Percentiles rank a stretch among this genome's conserved stretches.
phyloP scores from a whole-genome alignment of 2,888 invertebrate genomes.

The Adelphocoris suturalis region DNA sequence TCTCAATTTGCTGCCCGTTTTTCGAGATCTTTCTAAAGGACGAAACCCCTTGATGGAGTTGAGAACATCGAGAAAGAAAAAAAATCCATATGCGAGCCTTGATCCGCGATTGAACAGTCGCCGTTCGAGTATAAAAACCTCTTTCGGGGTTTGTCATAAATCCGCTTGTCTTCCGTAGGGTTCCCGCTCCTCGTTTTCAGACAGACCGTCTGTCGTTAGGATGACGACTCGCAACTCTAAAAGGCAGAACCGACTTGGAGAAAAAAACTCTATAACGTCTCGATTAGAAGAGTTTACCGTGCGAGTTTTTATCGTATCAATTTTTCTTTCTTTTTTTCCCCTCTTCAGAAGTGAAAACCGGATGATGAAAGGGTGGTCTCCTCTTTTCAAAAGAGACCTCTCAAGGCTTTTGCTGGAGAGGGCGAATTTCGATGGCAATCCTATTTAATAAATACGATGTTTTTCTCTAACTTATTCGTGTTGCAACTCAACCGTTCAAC shows the following conservation, averaged over 20 bases:
- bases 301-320: not conserved
- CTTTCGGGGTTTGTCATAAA: conserved; percentile 38
- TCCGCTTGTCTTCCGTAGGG: conserved; percentile 12
- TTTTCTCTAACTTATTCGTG: not conserved
- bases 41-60: not conserved
- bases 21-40: not conserved
- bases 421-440: not conserved
- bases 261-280: conserved; percentile 51
- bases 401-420: not conserved
- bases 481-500: not conserved
- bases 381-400: conserved; percentile 52
- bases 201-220: conserved; percentile 40
- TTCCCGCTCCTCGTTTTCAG: conserved; percentile 7
- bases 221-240: conserved; percentile 11
- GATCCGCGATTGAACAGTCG: conserved; percentile 22
- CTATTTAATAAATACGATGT: conserved; percentile 13
- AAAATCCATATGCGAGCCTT: conserved; percentile 15
- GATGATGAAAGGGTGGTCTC: conserved; percentile 51
- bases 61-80: not conserved
- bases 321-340: conserved; percentile 4
- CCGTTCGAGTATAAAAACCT: conserved; percentile 31
- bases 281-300: conserved; percentile 43
- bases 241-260: not conserved
- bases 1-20: not conserved
- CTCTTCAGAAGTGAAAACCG: conserved; percentile 32